Conservation (phyloP, 2,113 vertebrate species). For the Phodopus roborovskii region DNA sequence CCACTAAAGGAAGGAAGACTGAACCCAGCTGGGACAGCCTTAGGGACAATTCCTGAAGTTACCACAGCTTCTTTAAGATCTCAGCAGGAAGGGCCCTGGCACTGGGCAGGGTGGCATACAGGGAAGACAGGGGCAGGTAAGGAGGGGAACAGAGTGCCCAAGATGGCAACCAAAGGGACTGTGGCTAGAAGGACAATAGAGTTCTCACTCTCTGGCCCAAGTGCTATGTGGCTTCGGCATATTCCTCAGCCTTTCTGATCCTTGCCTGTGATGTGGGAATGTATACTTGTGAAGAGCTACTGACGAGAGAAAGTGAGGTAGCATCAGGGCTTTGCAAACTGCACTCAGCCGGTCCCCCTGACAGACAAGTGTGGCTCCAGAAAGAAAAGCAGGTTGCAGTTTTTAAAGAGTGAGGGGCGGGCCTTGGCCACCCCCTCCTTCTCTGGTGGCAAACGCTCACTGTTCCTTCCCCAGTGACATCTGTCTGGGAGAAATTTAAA, state of each 20-base stretch:
- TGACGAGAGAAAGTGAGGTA: background rate
- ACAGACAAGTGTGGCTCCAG: background rate
- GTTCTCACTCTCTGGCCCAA: background rate
- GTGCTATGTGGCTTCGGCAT: background rate
- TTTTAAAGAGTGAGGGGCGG: background rate
- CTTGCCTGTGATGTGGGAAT: background rate
- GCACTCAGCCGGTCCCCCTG: background rate
- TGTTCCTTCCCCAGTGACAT: conserved; percentile 77
- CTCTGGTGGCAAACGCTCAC: conserved; percentile 24
- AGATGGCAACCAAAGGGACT: fast-evolving
- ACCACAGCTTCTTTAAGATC: background rate
- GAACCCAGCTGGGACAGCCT: background rate
- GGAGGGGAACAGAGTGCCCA: background rate
- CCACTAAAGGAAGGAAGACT: background rate
- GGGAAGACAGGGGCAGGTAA: background rate
- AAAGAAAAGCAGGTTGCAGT: background rate
- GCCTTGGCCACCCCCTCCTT: conserved; percentile 39
- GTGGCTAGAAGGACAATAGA: background rate
- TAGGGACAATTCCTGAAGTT: background rate
- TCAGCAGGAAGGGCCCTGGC: background rate
- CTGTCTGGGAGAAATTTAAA: conserved; percentile 79
- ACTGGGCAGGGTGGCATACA: background rate
- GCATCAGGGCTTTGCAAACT: conserved; percentile 4
- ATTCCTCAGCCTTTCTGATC: background rate
- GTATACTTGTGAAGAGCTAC: background rate